phyloP scores from a whole-genome alignment of 2,113 vertebrate genomes.

The Chaetura pelagica region DNA sequence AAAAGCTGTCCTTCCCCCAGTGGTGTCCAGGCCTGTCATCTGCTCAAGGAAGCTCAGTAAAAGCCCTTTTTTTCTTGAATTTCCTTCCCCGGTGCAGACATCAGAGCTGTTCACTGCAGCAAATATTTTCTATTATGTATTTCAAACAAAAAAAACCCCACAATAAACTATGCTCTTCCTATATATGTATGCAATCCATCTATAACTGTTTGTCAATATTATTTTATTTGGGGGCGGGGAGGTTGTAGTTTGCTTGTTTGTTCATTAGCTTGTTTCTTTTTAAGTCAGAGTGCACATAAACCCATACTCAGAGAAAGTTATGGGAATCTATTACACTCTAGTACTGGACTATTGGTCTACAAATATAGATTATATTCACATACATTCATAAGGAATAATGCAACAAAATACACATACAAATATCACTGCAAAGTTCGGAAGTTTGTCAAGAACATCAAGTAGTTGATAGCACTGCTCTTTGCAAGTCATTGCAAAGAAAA shows the following conservation, averaged over 20 bases:
- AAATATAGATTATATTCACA: not conserved
- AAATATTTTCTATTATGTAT: no score
- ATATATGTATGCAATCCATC: not conserved
- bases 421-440: not conserved
- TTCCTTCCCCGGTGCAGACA: no score
- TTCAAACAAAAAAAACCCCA: no score
- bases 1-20: no score
- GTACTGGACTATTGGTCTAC: not conserved
- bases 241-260: not conserved
- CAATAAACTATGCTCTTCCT: no score
- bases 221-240: not conserved
- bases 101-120: no score
- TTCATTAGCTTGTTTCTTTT: not conserved
- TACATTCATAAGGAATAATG: not conserved
- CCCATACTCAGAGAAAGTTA: not conserved
- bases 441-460: not conserved
- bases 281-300: not conserved
- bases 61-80: no score
- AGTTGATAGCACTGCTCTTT: not conserved
- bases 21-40: no score
- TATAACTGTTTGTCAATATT: not conserved
- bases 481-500: not conserved
- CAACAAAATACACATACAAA: rapidly evolving
- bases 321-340: not conserved
- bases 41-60: no score